Base-by-base conservation (phyloP, 1,140 invertebrate genomes). In the Harpegnathos saltator region DNA sequence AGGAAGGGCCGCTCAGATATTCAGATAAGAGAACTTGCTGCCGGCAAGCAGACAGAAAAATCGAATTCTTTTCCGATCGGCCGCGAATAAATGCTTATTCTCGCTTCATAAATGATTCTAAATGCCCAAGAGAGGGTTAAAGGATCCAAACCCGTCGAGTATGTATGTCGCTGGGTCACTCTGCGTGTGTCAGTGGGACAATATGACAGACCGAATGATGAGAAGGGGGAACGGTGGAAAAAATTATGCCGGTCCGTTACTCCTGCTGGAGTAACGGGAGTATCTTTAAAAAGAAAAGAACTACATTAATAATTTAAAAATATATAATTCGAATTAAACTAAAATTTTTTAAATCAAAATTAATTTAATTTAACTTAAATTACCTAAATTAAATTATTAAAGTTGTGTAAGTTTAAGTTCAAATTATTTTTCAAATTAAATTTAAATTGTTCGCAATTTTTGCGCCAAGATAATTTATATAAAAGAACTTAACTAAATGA, bases 161-260 rank as follows among this genome's bases (percentile, higher is more conserved):
- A 78, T 69, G 19, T 78, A 33, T 78, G 75, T 78, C 63, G 75
- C 50, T 78, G 63, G 75, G 50, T 78, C 63, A 56, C 22, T 0
- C 19, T 44, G 11, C 22, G 48, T 56, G 33, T 66, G 33, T 66
- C 62, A 56, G 22, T 54, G 19, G 19, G 63, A 68, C 19, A 56
- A 38, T 26, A 66, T 24, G 17, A 17, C 9, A 15, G 24, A 44
- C 38, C 19, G 29, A 78, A 68, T 44, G 38, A 9, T 9, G 68
- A 58, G 14, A 65, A 24, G 33, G 22, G 29, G 7, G 29, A 65
- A 24, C 22, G 62, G 1, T n/a, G 15, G 1, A 52, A 77, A n/a
- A 59, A 77, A 44, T 63, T 52, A 50, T 11, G 1, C 56, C 33
- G 9, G 1, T 52, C 1, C 19, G 3, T 44, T 44, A 44, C 0